phyloP scores from a whole-genome alignment of 2,797 vertebrate species.

The Potorous gilbertii region DNA sequence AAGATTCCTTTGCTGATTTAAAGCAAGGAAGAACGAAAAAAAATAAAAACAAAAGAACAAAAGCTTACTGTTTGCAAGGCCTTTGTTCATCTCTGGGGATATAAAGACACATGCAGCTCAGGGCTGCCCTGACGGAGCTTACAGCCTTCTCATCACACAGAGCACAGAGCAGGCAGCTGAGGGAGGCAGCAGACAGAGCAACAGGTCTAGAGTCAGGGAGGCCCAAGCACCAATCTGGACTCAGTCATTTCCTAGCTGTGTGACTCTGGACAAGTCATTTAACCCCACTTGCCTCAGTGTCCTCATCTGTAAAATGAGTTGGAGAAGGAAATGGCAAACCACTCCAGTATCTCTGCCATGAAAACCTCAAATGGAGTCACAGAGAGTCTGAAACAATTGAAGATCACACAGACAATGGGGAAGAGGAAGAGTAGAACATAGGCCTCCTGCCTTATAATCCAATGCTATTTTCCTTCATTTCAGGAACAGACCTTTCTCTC shows the following conservation, averaged over 20 bases:
- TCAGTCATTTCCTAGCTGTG: no score
- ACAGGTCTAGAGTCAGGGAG: background rate
- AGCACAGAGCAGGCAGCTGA: no score
- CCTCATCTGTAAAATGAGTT: background rate
- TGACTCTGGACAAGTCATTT: background rate
- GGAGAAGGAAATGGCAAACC: background rate
- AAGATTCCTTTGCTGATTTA: background rate
- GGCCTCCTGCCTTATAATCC: background rate
- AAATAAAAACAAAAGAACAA: background rate
- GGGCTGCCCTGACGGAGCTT: background rate
- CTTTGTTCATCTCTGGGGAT: background rate
- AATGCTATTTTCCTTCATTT: background rate
- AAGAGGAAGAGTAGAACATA: conserved; percentile 6
- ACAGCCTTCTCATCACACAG: background rate
- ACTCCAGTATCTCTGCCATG: background rate
- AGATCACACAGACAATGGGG: background rate
- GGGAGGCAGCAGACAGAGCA: no score
- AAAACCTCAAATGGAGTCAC: background rate
- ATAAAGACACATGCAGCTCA: conserved; percentile 3
- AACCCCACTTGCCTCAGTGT: background rate
- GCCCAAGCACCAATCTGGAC: background rate
- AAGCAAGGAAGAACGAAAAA: background rate
- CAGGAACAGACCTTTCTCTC: conserved; percentile 29
- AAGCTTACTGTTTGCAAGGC: background rate
- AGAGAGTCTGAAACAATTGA: background rate